Percentiles rank a stretch among this genome's conserved stretches.
Evolutionary conservation across 2,797 vertebrate genomes (phyloP).

Genomic region (Acridotheres tristis): DNA sequence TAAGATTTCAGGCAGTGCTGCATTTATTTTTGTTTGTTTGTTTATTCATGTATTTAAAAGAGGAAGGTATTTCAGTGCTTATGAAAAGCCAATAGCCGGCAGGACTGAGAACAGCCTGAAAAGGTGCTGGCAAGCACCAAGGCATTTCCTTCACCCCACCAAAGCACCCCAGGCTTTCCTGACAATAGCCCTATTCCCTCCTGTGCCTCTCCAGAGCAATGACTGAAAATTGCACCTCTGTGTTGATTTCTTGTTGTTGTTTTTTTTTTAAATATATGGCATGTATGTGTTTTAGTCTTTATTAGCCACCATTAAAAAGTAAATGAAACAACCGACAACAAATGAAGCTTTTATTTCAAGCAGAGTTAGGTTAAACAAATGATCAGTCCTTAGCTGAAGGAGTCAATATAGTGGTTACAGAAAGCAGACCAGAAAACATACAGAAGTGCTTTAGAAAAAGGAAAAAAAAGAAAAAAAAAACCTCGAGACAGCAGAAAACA

Average conservation of each 20-base stretch:
- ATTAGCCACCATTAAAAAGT: slow-evolving; percentile 55
- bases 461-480: not conserved
- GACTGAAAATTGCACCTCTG: slow-evolving; percentile 31
- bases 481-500: not conserved
- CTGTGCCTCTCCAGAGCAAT: not conserved
- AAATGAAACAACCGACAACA: slow-evolving; percentile 54
- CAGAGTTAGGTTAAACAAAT: slow-evolving; percentile 44
- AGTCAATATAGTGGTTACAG: slow-evolving; percentile 28
- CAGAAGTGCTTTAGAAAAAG: slow-evolving; percentile 10
- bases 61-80: slow-evolving; percentile 19
- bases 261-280: not conserved
- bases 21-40: slow-evolving; percentile 63
- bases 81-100: slow-evolving; percentile 10
- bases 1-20: slow-evolving; percentile 17
- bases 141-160: not conserved
- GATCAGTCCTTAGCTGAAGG: slow-evolving; percentile 22
- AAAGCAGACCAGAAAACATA: slow-evolving; percentile 53
- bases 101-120: slow-evolving; percentile 34
- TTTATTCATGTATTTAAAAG: slow-evolving; percentile 44
- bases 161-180: slow-evolving; percentile 19
- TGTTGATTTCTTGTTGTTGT: not conserved
- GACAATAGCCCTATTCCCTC: slow-evolving; percentile 33
- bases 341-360: slow-evolving; percentile 46
- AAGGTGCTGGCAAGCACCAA: not conserved
- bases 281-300: slow-evolving; percentile 15